Evolutionary conservation across 2,113 vertebrate genomes (phyloP), one percentile per base, ranked within the genome.

Genomic region (Gallinago undulata): DNA sequence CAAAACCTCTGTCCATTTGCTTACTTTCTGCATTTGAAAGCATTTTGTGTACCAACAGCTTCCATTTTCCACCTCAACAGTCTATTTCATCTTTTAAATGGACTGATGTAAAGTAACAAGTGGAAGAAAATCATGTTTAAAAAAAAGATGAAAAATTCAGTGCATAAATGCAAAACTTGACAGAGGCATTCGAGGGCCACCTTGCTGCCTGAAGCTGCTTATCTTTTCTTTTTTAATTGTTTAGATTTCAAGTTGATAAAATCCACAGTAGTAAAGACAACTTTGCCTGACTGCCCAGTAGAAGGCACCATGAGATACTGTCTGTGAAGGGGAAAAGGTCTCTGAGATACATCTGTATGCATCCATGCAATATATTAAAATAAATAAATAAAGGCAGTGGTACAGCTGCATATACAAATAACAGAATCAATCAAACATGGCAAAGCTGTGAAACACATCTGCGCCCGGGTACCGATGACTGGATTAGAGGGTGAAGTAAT

Each of bases 381-480:
- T 2, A 50, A 43, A 57, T 13, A 13, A 21, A 50, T 68, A 24
- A 47, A 31, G 57, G 13, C n/a, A 39, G 27, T 6, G 12, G 24
- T 30, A n/a, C 37, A 81, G 50, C 39, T 62, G 19, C 10, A 47
- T 25, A 31, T 13, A 51, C 19, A 31, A 64, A 45, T n/a, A 66
- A 23, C 37, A 92, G 75, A 62, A 12, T 8, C 37, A 55, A 56
- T 25, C 59, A 57, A n/a, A 35, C 3, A 5, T 4, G 28, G 48
- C 50, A 45, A 55, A 73, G 64, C 59, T 69, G 55, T 64, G 69
- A n/a, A 86, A 45, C 24, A 8, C 7, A 3, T 28, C 48, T 67
- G 53, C 8, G 1, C 77, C 35, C 0, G 0, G 37, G 57, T 76
- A 18, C 59, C 6, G 3, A 24, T 19, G 28, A 13, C 22, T 68